Conservation (phyloP, 1,140 invertebrate genomes). For the Papilio polyxenes region DNA sequence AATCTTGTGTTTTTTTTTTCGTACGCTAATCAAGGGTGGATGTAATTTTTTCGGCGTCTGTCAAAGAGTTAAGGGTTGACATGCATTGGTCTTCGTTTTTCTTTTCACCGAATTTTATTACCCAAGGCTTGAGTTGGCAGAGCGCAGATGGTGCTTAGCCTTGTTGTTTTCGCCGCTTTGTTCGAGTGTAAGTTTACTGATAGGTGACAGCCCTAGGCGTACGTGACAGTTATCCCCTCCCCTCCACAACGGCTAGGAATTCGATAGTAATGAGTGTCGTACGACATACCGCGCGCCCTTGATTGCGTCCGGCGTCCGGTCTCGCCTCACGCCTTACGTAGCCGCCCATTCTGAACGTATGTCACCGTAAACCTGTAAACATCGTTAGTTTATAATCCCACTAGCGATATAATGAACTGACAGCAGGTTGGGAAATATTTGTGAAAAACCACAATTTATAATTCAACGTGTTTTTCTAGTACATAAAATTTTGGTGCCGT, state of each 20-base stretch:
- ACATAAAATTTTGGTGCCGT: background rate
- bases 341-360: constrained; percentile 12
- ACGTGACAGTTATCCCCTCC: constrained; percentile 18
- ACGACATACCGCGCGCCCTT: constrained; percentile 34
- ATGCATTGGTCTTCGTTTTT: background rate
- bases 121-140: too few species aligned
- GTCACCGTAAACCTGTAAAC: constrained; percentile 14
- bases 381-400: background rate
- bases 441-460: too few species aligned
- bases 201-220: background rate
- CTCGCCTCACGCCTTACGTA: constrained; percentile 26
- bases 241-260: constrained; percentile 14
- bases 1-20: too few species aligned
- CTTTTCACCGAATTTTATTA: background rate
- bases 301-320: constrained; percentile 34
- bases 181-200: background rate
- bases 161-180: background rate
- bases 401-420: background rate
- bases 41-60: too few species aligned
- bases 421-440: background rate
- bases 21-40: too few species aligned
- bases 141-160: too few species aligned
- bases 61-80: too few species aligned
- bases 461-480: background rate
- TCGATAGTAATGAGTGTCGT: constrained; percentile 28